These are phyloP conservation scores for Epinephelus lanceolatus DNA, from an alignment of 2,113 vertebrate species.

Conservation along the genomic window DNA sequence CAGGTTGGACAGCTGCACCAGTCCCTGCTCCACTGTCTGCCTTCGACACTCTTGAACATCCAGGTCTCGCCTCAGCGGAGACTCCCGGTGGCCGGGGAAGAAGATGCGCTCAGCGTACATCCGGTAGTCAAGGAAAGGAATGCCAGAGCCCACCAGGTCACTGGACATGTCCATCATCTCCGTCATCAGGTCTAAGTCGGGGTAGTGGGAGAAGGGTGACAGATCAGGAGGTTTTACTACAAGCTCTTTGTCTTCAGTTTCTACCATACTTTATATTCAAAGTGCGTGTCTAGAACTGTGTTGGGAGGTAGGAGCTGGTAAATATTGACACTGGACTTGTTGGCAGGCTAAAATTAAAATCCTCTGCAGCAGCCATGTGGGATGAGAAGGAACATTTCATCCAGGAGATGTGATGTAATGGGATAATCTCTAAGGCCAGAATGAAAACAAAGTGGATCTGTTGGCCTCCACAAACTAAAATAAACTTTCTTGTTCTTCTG, in stretches of 20 bases:
- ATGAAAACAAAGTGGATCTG: constrained; percentile 45
- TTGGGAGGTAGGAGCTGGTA: neutral
- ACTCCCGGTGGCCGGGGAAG: constrained; percentile 96
- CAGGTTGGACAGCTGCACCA: constrained; percentile 96
- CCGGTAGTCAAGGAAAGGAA: constrained; percentile 97
- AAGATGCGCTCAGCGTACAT: constrained; percentile 97
- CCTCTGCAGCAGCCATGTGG: constrained; percentile 15
- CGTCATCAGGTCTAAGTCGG: constrained; percentile 93
- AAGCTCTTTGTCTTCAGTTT: neutral
- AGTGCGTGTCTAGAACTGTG: neutral
- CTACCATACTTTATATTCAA: neutral
- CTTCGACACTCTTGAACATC: constrained; percentile 94
- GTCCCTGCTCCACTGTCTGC: constrained; percentile 96
- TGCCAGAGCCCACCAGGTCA: constrained; percentile 95
- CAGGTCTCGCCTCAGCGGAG: constrained; percentile 92
- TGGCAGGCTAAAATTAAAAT: constrained; percentile 27
- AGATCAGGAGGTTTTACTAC: neutral
- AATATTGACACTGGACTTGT: constrained; percentile 21
- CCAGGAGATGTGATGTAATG: constrained; percentile 14
- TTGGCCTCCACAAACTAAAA: constrained; percentile 33
- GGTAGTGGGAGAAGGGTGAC: neutral
- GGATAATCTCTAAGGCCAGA: constrained; percentile 12
- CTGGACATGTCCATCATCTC: constrained; percentile 99
- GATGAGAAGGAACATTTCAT: constrained; percentile 38
- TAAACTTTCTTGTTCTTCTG: constrained; percentile 20